A percentile compares a stretch with the other conserved stretches of the same genome.
phyloP scores from a whole-genome alignment of 2,113 vertebrate species.

The Neodon shergylaensis region DNA sequence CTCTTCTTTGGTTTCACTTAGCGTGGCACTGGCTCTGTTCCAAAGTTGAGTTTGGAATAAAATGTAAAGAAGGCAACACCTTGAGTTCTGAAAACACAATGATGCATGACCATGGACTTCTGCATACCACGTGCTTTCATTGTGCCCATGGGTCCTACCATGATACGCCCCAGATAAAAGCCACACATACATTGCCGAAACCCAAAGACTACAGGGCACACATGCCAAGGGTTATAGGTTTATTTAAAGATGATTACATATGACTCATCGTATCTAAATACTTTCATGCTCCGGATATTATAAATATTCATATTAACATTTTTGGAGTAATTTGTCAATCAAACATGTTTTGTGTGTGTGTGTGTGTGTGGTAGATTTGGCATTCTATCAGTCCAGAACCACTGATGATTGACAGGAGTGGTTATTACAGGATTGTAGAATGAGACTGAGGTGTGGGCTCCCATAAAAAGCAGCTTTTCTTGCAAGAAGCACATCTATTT shows the following conservation, averaged over 20 bases:
- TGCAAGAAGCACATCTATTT: neutral
- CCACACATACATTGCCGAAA: neutral
- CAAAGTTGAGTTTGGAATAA: neutral
- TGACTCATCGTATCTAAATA: slow-evolving; percentile 35
- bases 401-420: neutral
- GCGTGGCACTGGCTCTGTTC: neutral
- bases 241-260: slow-evolving; percentile 55
- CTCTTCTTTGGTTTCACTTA: neutral
- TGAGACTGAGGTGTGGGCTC: neutral
- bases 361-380: neutral
- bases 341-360: slow-evolving; percentile 70
- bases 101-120: neutral
- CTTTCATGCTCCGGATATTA: slow-evolving; percentile 45
- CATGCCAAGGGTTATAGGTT: neutral
- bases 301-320: slow-evolving; percentile 57
- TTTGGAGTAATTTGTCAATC: slow-evolving; percentile 40
- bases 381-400: slow-evolving; percentile 48
- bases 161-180: neutral
- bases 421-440: neutral
- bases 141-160: neutral
- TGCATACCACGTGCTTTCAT: neutral
- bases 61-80: neutral
- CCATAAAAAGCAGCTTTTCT: neutral
- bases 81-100: neutral
- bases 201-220: neutral